Conservation (phyloP, 2,888 invertebrate genomes). For the Scrobipalpa costella region DNA sequence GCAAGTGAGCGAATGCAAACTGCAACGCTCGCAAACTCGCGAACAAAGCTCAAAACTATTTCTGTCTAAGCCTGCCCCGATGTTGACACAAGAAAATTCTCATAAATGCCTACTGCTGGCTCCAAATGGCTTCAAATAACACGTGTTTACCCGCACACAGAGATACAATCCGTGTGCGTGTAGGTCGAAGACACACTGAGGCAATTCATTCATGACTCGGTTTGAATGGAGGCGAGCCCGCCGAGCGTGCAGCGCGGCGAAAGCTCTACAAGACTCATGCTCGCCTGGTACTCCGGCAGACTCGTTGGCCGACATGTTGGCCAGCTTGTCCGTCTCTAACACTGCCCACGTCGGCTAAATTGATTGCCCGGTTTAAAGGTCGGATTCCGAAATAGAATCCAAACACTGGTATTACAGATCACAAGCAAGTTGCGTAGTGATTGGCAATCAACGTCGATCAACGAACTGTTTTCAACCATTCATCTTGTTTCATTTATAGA, state of each 20-base stretch:
- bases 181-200: slow-evolving; percentile 50
- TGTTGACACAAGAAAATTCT: slow-evolving; percentile 79
- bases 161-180: slow-evolving; percentile 38
- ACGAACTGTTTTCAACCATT: slow-evolving; percentile 12
- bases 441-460: slow-evolving; percentile 27
- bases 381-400: slow-evolving; percentile 26
- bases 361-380: slow-evolving; percentile 24
- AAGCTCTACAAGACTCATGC: slow-evolving; percentile 62
- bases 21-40: slow-evolving; percentile 53
- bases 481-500: slow-evolving; percentile 15
- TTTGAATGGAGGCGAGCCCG: slow-evolving; percentile 51
- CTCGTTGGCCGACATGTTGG: slow-evolving; percentile 72
- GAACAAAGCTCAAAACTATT: slow-evolving; percentile 73
- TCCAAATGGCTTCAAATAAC: slow-evolving; percentile 70
- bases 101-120: slow-evolving; percentile 63
- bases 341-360: slow-evolving; percentile 38
- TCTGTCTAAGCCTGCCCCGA: slow-evolving; percentile 65
- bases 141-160: slow-evolving; percentile 62
- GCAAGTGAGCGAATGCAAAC: slow-evolving; percentile 2
- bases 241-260: slow-evolving; percentile 42
- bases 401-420: slow-evolving; percentile 29
- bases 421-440: slow-evolving; percentile 32
- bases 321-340: slow-evolving; percentile 48
- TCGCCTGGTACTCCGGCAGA: slow-evolving; percentile 66
- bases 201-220: slow-evolving; percentile 61